These are phyloP conservation scores for Drosophila pseudoananassae DNA, from an alignment of 1,140 invertebrate genomes.

Conservation along the genomic window DNA sequence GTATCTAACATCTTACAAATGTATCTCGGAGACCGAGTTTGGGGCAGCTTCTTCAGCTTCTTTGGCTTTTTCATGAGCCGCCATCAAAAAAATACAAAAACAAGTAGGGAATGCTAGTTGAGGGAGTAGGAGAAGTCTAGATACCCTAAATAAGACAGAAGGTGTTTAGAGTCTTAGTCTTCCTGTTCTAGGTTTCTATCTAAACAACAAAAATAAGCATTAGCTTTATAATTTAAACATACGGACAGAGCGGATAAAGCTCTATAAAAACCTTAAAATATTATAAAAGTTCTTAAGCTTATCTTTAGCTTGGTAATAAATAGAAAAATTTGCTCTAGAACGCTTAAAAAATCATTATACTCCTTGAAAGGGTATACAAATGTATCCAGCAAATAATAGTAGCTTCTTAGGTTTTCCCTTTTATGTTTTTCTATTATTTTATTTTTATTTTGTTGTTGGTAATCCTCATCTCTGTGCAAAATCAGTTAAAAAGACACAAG, in stretches of 20 bases:
- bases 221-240: no score
- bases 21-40: constrained; percentile 37
- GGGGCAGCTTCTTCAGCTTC: constrained; percentile 9
- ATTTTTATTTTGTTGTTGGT: not conserved
- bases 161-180: not conserved
- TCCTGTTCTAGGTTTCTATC: no score
- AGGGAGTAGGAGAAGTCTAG: not conserved
- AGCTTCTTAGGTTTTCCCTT: not conserved
- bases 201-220: no score
- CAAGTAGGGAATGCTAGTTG: not conserved
- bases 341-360: no score
- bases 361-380: no score
- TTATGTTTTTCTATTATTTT: not conserved
- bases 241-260: no score
- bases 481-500: constrained; percentile 1
- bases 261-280: no score
- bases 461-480: not conserved
- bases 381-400: no score
- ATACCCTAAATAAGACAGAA: not conserved
- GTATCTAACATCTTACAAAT: constrained; percentile 56
- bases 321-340: no score
- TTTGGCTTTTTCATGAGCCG: constrained; percentile 46
- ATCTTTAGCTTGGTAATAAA: no score
- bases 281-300: no score
- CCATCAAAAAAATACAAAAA: constrained; percentile 48